Evolutionary conservation across 2,888 invertebrate species (phyloP).

Genomic region (Leuctra nigra): DNA sequence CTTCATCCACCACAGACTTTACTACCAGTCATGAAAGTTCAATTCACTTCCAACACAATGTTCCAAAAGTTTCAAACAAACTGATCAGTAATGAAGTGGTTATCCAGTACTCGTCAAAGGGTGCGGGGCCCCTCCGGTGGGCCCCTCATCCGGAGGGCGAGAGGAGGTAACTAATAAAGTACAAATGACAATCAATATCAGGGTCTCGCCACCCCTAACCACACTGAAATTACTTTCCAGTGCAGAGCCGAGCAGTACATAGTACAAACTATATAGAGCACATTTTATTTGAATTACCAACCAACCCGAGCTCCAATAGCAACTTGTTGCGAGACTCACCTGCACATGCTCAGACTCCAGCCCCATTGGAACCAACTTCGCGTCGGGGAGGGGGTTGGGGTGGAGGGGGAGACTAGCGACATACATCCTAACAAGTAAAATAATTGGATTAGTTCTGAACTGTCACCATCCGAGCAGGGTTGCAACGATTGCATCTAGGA

Average conservation of each 20-base stretch:
- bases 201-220: too few species aligned
- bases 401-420: background rate
- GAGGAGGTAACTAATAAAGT: background rate
- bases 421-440: constrained; percentile 23
- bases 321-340: constrained; percentile 2
- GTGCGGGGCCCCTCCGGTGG: too few species aligned
- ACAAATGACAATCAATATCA: constrained; percentile 7
- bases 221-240: background rate
- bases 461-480: constrained; percentile 14
- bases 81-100: too few species aligned
- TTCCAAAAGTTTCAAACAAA: too few species aligned
- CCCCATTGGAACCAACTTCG: background rate
- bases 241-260: background rate
- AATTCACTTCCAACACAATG: too few species aligned
- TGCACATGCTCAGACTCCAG: background rate
- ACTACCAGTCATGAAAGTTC: too few species aligned
- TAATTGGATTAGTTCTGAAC: constrained; percentile 24
- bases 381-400: background rate
- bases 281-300: background rate
- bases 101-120: too few species aligned
- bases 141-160: background rate
- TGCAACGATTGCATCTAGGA: background rate
- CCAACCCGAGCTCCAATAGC: background rate
- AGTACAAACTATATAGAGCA: background rate
- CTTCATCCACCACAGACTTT: too few species aligned